Evolutionary conservation across 2,888 invertebrate genomes (phyloP).

Genomic region (Marronus borbonicus): DNA sequence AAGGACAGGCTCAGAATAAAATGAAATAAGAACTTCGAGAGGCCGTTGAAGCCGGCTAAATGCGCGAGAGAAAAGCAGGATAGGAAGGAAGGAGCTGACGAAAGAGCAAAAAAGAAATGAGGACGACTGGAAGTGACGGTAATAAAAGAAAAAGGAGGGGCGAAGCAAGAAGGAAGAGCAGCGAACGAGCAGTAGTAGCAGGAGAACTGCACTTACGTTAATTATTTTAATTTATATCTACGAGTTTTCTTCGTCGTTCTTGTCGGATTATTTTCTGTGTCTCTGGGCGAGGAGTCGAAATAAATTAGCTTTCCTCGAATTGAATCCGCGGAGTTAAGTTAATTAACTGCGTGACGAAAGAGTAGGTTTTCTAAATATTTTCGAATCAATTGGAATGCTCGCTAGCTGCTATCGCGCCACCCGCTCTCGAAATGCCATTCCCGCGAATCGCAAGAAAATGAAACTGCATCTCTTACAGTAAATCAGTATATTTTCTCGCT

Average conservation of each 20-base stretch:
- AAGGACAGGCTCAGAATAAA: slow-evolving; percentile 53
- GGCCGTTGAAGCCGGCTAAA: neutral
- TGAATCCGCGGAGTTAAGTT: slow-evolving; percentile 63
- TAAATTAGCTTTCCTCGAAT: slow-evolving; percentile 65
- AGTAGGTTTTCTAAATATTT: slow-evolving; percentile 41
- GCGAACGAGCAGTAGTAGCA: neutral
- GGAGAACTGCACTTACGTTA: slow-evolving; percentile 62
- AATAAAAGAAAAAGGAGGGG: slow-evolving; percentile 48
- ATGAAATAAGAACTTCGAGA: slow-evolving; percentile 29
- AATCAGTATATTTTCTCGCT: slow-evolving; percentile 7
- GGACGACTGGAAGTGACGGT: slow-evolving; percentile 43
- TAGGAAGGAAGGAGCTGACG: neutral
- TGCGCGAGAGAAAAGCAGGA: neutral
- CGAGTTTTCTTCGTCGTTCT: slow-evolving; percentile 59
- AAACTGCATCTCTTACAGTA: neutral
- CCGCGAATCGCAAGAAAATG: neutral
- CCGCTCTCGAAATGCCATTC: neutral
- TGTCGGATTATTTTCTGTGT: slow-evolving; percentile 63
- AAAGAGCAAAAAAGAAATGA: slow-evolving; percentile 49
- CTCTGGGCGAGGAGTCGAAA: slow-evolving; percentile 57
- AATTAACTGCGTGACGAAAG: slow-evolving; percentile 64
- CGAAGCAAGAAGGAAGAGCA: slow-evolving; percentile 28
- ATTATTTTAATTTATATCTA: slow-evolving; percentile 66
- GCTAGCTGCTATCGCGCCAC: neutral
- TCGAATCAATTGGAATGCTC: slow-evolving; percentile 4